Evolutionary conservation across 2,888 invertebrate genomes (phyloP), one percentile per base, ranked within the genome.

Genomic region (Germaria angustata): DNA sequence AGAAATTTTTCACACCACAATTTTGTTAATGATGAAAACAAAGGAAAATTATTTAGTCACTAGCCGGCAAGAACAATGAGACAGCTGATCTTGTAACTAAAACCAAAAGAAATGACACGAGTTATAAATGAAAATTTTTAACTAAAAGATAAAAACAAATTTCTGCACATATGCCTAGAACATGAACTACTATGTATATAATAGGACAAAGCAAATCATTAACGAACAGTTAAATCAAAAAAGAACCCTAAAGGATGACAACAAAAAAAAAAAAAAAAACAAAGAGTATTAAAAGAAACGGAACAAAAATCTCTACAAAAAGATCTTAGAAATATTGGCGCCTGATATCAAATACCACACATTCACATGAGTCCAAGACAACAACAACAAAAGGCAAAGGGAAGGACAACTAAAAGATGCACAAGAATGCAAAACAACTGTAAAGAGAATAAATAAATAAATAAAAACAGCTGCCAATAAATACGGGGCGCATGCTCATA

Each of bases 281-380:
- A 51, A 49, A 9, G 80, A 84, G 85, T 81, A 63, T 68, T 39
- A 39, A 49, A 39, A 17, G 36, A 81, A 84, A 79, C 63, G 78
- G 65, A 75, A 80, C 81, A 81, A 72, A 77, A 80, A 81, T 81
- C 72, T 77, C 61, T 49, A 79, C 82, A 75, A 63, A 81, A 79
- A 88, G 89, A 89, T 88, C 89, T 87, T 88, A 88, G 89, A 88
- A 88, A 87, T 87, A 88, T 89, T 89, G 88, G 89, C 88, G 89
- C 89, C 88, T 86, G 87, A 87, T 86, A 86, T 79, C 78, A 81
- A 85, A 83, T 82, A 44, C 80, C 77, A 59, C 75, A 81, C 79
- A 81, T 76, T 61, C 73, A 75, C 17, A 76, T 53, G 68, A 65
- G 49, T 49, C 69, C 69, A 71, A 63, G 15, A 32, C 22, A 32